A percentile compares a stretch with the other conserved stretches of the same genome.
These are phyloP conservation scores for Drosophila azteca DNA, from an alignment of 1,140 invertebrate species.

Conservation along the genomic window DNA sequence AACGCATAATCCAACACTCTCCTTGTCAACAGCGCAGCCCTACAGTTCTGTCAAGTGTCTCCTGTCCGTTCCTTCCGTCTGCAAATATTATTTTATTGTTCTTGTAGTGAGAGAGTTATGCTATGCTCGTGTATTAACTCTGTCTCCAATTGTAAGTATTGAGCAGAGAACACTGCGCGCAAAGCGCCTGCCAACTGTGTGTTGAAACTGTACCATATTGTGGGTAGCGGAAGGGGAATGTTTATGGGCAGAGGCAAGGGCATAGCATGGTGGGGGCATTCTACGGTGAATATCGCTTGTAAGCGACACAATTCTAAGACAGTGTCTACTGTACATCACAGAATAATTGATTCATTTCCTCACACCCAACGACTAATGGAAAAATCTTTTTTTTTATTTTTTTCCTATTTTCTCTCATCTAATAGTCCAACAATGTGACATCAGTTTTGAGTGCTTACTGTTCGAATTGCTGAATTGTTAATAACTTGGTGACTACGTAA, in stretches of 20 bases:
- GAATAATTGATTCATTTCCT: background rate
- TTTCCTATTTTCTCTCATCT: constrained; percentile 1
- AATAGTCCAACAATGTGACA: constrained; percentile 29
- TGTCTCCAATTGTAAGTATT: constrained; percentile 18
- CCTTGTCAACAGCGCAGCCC: background rate
- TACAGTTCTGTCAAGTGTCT: constrained; percentile 9
- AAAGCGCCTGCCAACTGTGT: constrained; percentile 16
- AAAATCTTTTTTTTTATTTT: background rate
- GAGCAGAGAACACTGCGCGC: constrained; percentile 2
- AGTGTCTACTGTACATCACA: no score
- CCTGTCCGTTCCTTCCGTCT: background rate
- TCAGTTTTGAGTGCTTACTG: constrained; percentile 43
- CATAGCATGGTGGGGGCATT: constrained; percentile 25
- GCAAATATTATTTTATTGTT: constrained; percentile 23
- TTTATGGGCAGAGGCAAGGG: constrained; percentile 8
- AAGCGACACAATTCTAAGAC: background rate
- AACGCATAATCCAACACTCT: constrained; percentile 23
- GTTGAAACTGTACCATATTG: constrained; percentile 76
- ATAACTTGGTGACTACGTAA: constrained; percentile 19
- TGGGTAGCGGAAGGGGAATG: constrained; percentile 25
- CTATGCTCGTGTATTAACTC: background rate
- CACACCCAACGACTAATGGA: background rate
- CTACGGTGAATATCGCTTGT: constrained; percentile 13
- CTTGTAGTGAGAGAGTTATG: constrained; percentile 21
- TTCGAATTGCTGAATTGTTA: constrained; percentile 7